Percentiles rank a stretch among this genome's conserved stretches.
phyloP scores from a whole-genome alignment of 1,140 invertebrate species.

The Hyles vespertilio region DNA sequence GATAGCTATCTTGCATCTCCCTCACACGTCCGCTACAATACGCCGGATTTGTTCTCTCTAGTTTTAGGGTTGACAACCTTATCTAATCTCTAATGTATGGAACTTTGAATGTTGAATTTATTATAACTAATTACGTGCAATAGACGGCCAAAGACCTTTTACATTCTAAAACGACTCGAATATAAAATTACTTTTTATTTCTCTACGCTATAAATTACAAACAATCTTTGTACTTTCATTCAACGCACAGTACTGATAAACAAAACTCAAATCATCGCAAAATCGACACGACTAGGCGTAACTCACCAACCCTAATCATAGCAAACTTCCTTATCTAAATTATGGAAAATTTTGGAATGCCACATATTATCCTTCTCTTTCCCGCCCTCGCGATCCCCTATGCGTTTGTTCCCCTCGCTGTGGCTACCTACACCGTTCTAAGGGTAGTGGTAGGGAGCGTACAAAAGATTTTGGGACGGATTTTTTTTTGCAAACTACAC shows the following conservation, averaged over 20 bases:
- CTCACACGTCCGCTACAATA: slow-evolving; percentile 32
- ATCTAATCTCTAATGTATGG: neutral
- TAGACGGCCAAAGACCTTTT: too few species aligned
- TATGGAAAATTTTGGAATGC: slow-evolving; percentile 74
- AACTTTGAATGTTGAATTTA: too few species aligned
- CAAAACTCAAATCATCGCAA: too few species aligned
- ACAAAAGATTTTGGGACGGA: slow-evolving; percentile 69
- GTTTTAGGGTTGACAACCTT: slow-evolving; percentile 39
- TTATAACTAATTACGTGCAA: too few species aligned
- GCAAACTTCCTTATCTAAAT: slow-evolving; percentile 74
- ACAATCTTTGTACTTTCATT: too few species aligned
- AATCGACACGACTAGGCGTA: too few species aligned
- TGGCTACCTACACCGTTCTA: slow-evolving; percentile 53
- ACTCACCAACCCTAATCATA: slow-evolving; percentile 66
- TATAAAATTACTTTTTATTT: too few species aligned
- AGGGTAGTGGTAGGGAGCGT: slow-evolving; percentile 58
- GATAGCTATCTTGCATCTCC: slow-evolving; percentile 14
- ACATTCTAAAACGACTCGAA: too few species aligned
- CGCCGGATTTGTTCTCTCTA: slow-evolving; percentile 48
- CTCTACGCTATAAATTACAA: too few species aligned
- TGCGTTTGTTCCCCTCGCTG: slow-evolving; percentile 38
- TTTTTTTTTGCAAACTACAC: slow-evolving; percentile 71
- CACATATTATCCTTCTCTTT: slow-evolving; percentile 40
- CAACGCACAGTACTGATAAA: too few species aligned
- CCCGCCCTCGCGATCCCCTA: slow-evolving; percentile 27